phyloP scores from a whole-genome alignment of 2,113 vertebrate genomes.

The Oryzias javanicus region DNA sequence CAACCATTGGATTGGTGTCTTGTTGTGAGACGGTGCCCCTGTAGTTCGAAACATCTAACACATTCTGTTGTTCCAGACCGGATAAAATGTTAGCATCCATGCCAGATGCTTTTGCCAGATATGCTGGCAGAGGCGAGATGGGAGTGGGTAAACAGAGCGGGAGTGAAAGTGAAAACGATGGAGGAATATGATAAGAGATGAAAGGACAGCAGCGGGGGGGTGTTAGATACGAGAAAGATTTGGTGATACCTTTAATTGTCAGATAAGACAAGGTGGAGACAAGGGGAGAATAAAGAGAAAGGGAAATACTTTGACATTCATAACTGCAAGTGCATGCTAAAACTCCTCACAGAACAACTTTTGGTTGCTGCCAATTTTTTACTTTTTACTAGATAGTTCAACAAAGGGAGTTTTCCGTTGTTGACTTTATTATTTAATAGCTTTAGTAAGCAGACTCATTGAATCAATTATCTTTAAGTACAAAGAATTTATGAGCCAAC shows the following conservation, averaged over 20 bases:
- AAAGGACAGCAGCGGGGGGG: constrained; percentile 26
- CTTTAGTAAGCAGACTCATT: constrained; percentile 11
- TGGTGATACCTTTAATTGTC: constrained; percentile 29
- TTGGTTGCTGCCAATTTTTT: too few relatives aligned
- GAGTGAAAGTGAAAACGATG: constrained; percentile 11
- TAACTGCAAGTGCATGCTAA: neutral
- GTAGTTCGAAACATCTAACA: constrained; percentile 32
- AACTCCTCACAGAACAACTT: neutral
- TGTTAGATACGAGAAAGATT: constrained; percentile 4
- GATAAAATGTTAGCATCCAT: constrained; percentile 61
- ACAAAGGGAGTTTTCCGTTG: neutral
- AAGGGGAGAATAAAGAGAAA: constrained; percentile 3
- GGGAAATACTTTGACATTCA: neutral
- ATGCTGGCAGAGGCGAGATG: constrained; percentile 20
- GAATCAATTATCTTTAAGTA: constrained; percentile 28
- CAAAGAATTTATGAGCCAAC: constrained; percentile 18
- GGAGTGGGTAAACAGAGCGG: constrained; percentile 10
- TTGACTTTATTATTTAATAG: constrained; percentile 5
- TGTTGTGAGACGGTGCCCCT: constrained; percentile 36
- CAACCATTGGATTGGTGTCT: constrained; percentile 40
- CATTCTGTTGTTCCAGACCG: constrained; percentile 44
- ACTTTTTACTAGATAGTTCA: too few relatives aligned
- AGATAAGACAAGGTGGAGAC: constrained; percentile 32
- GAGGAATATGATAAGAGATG: constrained; percentile 35
- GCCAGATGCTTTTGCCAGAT: constrained; percentile 52